Conservation (phyloP, 2,797 vertebrate species). For the Pseudochromis fuscus region DNA sequence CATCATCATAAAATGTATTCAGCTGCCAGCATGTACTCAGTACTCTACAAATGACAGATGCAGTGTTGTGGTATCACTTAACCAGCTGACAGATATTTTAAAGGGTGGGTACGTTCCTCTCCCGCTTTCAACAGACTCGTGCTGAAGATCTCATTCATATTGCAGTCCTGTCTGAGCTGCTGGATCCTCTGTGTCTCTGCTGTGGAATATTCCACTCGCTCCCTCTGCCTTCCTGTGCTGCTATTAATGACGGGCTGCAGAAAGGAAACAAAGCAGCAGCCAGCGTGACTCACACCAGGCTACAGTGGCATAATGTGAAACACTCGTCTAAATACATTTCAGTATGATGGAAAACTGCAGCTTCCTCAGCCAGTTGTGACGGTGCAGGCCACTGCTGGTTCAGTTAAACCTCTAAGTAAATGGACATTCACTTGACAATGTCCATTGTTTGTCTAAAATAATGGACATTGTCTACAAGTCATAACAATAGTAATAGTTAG, state of each 20-base stretch:
- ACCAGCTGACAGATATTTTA: neutral
- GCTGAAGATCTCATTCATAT: slow-evolving; percentile 6
- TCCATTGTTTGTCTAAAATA: too few relatives aligned
- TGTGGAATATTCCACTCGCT: slow-evolving; percentile 58
- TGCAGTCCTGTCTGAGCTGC: neutral
- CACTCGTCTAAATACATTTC: slow-evolving; percentile 37
- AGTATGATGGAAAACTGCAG: slow-evolving; percentile 31
- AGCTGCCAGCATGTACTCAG: neutral
- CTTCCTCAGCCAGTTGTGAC: slow-evolving; percentile 15
- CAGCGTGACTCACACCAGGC: slow-evolving; percentile 61
- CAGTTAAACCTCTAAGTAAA: slow-evolving; percentile 14
- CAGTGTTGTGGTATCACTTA: neutral
- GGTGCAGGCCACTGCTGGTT: neutral
- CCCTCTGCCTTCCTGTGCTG: slow-evolving; percentile 12
- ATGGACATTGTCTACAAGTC: too few relatives aligned
- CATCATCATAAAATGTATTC: neutral
- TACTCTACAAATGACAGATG: neutral
- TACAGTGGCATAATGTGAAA: slow-evolving; percentile 41
- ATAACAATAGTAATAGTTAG: neutral
- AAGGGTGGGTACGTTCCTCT: neutral
- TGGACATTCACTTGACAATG: neutral
- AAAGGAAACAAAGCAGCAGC: slow-evolving; percentile 50
- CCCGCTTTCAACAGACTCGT: too few relatives aligned
- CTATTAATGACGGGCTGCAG: slow-evolving; percentile 44
- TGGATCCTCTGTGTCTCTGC: slow-evolving; percentile 21